Evolutionary conservation across 2,113 vertebrate genomes (phyloP).

Genomic region (Sphyrna mokarran): DNA sequence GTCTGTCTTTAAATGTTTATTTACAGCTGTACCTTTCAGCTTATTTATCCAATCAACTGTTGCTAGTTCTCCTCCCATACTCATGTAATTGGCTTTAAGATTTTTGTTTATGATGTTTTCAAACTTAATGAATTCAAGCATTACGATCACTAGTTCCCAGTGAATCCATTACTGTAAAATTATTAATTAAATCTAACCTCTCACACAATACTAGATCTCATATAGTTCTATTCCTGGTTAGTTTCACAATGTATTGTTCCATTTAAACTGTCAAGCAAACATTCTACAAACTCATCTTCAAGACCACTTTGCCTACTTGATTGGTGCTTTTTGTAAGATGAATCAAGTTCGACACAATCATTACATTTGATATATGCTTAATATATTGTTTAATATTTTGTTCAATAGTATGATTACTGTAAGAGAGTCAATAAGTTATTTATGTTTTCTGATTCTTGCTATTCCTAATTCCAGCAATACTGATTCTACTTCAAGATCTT

Average conservation of each 20-base stretch:
- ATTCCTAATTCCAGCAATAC: not conserved
- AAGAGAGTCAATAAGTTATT: not conserved
- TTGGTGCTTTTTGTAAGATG: not conserved
- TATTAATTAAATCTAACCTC: not conserved
- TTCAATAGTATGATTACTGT: not conserved
- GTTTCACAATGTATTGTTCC: not conserved
- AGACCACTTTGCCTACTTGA: no score
- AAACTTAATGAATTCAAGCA: not conserved
- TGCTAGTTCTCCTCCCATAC: not conserved
- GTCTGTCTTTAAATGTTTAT: no score
- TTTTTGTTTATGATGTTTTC: not conserved
- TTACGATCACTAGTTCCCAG: not conserved
- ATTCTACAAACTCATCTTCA: not conserved
- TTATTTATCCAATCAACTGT: not conserved
- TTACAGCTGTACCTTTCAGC: no score
- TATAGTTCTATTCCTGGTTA: not conserved
- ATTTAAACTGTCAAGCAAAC: not conserved
- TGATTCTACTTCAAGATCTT: not conserved
- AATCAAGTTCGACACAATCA: not conserved
- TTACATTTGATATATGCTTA: not conserved
- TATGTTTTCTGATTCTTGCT: not conserved
- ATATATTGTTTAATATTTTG: not conserved
- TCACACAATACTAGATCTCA: not conserved
- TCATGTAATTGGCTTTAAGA: not conserved
- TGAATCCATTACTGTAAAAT: not conserved